Percentiles rank a stretch among this genome's conserved stretches.
phyloP scores from a whole-genome alignment of 2,113 vertebrate genomes.

The Siphamia tubifer region DNA sequence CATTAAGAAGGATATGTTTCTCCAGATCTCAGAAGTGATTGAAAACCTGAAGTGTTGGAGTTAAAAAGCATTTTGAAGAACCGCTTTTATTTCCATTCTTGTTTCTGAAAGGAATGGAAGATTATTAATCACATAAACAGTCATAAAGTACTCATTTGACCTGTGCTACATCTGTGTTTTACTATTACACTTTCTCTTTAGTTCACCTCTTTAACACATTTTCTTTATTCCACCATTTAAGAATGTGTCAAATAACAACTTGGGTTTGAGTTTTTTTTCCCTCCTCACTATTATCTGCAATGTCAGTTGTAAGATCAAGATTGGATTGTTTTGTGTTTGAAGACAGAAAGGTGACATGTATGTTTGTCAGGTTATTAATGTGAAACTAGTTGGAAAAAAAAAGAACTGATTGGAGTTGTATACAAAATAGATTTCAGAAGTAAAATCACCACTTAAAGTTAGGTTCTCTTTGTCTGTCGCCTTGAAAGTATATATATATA shows the following conservation, averaged over 20 bases:
- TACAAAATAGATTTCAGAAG: too few relatives aligned
- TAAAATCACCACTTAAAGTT: too few relatives aligned
- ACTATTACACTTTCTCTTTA: conserved; percentile 11
- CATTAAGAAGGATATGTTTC: conserved; percentile 33
- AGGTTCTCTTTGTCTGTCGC: background rate
- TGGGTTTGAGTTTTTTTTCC: too few relatives aligned
- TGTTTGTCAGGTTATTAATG: background rate
- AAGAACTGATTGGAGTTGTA: background rate
- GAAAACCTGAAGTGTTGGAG: conserved; percentile 41
- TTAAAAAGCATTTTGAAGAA: conserved; percentile 39
- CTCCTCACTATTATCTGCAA: background rate
- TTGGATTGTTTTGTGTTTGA: background rate
- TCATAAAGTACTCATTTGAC: conserved; percentile 37
- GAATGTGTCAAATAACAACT: background rate
- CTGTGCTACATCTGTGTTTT: conserved; percentile 1
- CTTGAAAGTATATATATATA: background rate
- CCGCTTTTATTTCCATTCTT: background rate
- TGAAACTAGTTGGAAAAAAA: background rate
- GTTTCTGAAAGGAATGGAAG: conserved; percentile 23
- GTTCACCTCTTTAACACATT: conserved; percentile 7
- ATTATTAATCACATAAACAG: conserved; percentile 53
- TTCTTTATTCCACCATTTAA: conserved; percentile 3
- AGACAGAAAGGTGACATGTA: background rate
- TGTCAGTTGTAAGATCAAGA: background rate
- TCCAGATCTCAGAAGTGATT: conserved; percentile 47